phyloP scores from a whole-genome alignment of 2,888 invertebrate species.

The Petrolisthes cinctipes region DNA sequence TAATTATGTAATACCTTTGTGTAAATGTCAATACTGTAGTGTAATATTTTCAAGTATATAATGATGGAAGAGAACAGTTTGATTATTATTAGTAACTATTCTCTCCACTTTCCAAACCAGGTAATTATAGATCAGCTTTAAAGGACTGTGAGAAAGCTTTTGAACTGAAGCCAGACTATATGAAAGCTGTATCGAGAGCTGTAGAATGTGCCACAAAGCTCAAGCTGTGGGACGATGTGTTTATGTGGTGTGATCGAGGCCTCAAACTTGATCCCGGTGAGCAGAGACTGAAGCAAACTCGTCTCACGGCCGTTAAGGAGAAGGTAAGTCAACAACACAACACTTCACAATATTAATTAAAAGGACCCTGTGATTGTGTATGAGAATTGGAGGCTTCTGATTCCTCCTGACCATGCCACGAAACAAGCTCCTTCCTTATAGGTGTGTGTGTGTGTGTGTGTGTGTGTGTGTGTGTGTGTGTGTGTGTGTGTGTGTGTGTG shows the following conservation, averaged over 20 bases:
- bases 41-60: not conserved
- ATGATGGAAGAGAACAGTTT: not conserved
- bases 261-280: conserved; percentile 47
- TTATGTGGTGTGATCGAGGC: conserved; percentile 60
- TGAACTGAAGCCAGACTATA: conserved; percentile 80
- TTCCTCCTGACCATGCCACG: too few relatives aligned
- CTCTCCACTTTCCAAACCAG: conserved; percentile 19
- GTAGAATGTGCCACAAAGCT: conserved; percentile 80
- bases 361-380: too few relatives aligned
- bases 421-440: too few relatives aligned
- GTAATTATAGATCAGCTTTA: conserved; percentile 60
- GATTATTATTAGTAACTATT: not conserved
- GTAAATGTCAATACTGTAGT: not conserved
- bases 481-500: too few relatives aligned
- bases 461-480: too few relatives aligned
- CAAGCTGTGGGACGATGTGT: conserved; percentile 76
- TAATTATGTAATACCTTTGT: not conserved
- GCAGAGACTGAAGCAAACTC: conserved; percentile 36
- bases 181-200: conserved; percentile 82
- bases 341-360: not conserved
- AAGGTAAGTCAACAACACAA: conserved; percentile 39
- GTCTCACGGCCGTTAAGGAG: conserved; percentile 52
- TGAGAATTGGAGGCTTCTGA: too few relatives aligned
- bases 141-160: conserved; percentile 73
- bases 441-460: not conserved